phyloP scores from a whole-genome alignment of 2,888 invertebrate species.

The Acleris literana region DNA sequence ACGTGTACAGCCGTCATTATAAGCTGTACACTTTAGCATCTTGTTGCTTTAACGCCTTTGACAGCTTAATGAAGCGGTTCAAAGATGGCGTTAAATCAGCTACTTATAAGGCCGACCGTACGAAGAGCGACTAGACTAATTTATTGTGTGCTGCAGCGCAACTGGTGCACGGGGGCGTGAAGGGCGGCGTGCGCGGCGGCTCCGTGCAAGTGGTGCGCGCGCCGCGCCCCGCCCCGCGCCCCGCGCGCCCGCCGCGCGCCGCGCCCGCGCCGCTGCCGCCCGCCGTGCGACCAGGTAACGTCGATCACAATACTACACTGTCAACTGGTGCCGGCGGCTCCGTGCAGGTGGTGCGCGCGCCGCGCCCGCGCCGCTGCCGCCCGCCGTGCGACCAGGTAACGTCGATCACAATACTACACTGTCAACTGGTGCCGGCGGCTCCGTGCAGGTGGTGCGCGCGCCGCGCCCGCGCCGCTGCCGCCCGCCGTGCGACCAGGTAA shows the following conservation, averaged over 20 bases:
- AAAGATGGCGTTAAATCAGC: no score
- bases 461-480: slow-evolving; percentile 38
- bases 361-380: slow-evolving; percentile 43
- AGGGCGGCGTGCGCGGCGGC: slow-evolving; percentile 74
- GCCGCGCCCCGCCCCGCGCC: slow-evolving; percentile 41
- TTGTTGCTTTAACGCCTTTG: no score
- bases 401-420: no score
- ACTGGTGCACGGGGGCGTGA: slow-evolving; percentile 86
- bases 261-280: slow-evolving; percentile 39
- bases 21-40: no score
- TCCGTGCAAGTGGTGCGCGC: slow-evolving; percentile 67
- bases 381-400: slow-evolving; percentile 8
- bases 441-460: no score
- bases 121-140: not conserved
- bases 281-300: slow-evolving; percentile 4
- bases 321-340: slow-evolving; percentile 61
- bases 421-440: no score
- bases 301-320: no score
- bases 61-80: no score
- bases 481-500: slow-evolving; percentile 8
- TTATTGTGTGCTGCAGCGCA: slow-evolving; percentile 70
- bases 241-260: slow-evolving; percentile 18
- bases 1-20: no score
- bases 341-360: slow-evolving; percentile 66
- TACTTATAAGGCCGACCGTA: no score